Evolutionary conservation across 2,797 vertebrate species (phyloP).

Genomic region (Brachymystax lenok): DNA sequence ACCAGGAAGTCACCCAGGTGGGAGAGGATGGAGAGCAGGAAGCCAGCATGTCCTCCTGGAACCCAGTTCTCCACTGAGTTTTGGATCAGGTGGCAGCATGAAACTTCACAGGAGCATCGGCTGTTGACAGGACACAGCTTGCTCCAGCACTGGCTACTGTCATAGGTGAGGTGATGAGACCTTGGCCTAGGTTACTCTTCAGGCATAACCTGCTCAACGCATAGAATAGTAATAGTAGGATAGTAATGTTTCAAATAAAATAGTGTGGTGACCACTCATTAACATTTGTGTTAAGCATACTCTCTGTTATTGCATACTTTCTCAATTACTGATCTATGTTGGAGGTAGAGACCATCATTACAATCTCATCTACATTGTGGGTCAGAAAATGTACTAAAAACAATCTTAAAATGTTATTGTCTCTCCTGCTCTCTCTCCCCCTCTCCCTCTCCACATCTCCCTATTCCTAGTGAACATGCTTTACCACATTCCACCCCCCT

Average conservation of each 20-base stretch:
- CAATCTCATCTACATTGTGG: no score
- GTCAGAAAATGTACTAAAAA: no score
- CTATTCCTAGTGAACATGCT: background rate
- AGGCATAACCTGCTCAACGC: background rate
- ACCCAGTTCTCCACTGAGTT: slow-evolving; percentile 12
- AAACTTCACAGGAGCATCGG: slow-evolving; percentile 40
- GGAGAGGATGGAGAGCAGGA: slow-evolving; percentile 28
- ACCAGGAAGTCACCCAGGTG: background rate
- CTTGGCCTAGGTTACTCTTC: background rate
- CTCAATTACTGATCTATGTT: no score
- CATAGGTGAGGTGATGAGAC: background rate
- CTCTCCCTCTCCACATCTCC: background rate
- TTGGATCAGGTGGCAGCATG: slow-evolving; percentile 41
- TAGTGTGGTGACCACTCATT: background rate
- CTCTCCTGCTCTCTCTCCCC: background rate
- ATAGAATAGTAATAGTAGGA: background rate
- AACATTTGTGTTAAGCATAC: background rate
- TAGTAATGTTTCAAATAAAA: background rate
- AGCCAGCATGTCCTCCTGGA: slow-evolving; percentile 37
- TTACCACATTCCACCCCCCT: background rate
- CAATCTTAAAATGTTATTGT: background rate
- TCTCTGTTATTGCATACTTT: no score
- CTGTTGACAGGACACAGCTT: background rate
- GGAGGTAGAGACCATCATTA: no score
- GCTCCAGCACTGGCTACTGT: background rate